phyloP scores from a whole-genome alignment of 2,113 vertebrate genomes.

The Gobiocypris rarus region DNA sequence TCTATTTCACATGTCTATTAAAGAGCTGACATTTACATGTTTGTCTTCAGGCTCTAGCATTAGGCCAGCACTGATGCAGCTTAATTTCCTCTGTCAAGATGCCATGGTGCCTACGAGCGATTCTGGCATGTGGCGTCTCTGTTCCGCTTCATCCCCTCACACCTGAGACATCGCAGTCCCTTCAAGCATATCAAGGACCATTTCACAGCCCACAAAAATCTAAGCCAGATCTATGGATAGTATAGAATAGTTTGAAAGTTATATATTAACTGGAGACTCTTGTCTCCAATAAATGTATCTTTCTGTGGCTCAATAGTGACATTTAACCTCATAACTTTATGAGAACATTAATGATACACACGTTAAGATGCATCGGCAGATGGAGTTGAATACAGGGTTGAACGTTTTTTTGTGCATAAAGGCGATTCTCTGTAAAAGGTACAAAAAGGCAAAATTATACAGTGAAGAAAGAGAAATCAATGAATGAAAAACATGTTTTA shows the following conservation, averaged over 20 bases:
- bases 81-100: conserved; percentile 35
- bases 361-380: background rate
- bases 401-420: background rate
- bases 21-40: conserved; percentile 46
- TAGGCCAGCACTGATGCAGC: conserved; percentile 38
- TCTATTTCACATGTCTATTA: conserved; percentile 35
- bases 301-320: background rate
- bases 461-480: no score
- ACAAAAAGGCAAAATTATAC: no score
- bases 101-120: conserved; percentile 33
- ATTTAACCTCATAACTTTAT: background rate
- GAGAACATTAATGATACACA: background rate
- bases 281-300: background rate
- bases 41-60: conserved; percentile 16
- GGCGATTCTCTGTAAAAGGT: no score
- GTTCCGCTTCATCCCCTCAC: conserved; percentile 38
- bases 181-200: conserved; percentile 32
- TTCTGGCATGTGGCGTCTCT: conserved; percentile 26
- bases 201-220: conserved; percentile 42
- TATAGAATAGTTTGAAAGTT: conserved; percentile 15
- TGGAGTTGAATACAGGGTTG: background rate
- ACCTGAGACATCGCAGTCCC: conserved; percentile 34
- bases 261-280: background rate
- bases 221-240: conserved; percentile 6
- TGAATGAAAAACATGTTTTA: no score